phyloP scores from a whole-genome alignment of 2,113 vertebrate species.

The Lipotes vexillifer region DNA sequence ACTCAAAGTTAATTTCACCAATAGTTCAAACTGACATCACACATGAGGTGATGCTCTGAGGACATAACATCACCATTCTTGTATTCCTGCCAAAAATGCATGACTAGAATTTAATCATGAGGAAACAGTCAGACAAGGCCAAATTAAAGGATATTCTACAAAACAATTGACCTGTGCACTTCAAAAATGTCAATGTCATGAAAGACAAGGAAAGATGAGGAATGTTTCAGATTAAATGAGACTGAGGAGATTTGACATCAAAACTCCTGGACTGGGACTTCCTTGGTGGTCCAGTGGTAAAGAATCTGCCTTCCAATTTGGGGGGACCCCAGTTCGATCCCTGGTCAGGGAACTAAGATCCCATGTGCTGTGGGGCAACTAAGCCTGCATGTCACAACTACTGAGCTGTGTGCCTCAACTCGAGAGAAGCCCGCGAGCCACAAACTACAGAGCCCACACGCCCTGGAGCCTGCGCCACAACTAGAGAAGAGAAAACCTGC shows the following conservation, averaged over 20 bases:
- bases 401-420: too few relatives aligned
- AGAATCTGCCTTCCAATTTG: too few relatives aligned
- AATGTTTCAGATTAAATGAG: background rate
- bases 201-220: background rate
- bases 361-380: too few relatives aligned
- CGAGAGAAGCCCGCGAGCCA: too few relatives aligned
- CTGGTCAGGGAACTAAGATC: too few relatives aligned
- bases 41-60: background rate
- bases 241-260: background rate
- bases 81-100: background rate
- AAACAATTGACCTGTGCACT: background rate
- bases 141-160: background rate
- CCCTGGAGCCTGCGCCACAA: too few relatives aligned
- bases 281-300: too few relatives aligned
- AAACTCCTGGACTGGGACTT: background rate
- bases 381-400: too few relatives aligned
- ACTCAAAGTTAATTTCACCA: background rate
- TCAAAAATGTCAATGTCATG: background rate
- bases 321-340: too few relatives aligned
- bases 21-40: background rate
- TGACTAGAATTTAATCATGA: background rate
- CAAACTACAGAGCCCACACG: too few relatives aligned
- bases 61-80: background rate
- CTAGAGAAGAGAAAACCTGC: too few relatives aligned
- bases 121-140: background rate